phyloP scores from a whole-genome alignment of 2,113 vertebrate species.

The Anguilla rostrata region DNA sequence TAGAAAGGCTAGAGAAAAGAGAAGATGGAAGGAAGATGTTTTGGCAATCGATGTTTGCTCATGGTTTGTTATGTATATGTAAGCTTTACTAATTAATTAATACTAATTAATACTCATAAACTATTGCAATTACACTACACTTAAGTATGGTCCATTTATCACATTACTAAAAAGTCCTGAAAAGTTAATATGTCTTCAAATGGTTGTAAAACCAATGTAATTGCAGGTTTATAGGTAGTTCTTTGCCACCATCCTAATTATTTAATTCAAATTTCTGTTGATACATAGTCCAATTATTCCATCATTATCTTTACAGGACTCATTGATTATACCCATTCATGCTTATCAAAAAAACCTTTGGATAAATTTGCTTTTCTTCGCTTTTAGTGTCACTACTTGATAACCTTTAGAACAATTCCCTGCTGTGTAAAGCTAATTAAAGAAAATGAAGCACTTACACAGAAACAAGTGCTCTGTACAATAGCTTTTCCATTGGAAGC shows the following conservation, averaged over 20 bases:
- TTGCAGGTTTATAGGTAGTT: neutral
- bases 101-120: no score
- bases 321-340: neutral
- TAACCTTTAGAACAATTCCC: slow-evolving; percentile 30
- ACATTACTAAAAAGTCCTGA: no score
- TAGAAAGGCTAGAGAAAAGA: no score
- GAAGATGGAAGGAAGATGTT: no score
- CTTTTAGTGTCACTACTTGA: slow-evolving; percentile 17
- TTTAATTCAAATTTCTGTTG: neutral
- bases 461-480: neutral
- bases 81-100: no score
- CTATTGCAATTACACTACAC: no score
- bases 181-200: neutral
- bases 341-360: neutral
- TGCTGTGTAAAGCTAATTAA: slow-evolving; percentile 22
- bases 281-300: neutral
- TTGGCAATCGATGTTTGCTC: no score
- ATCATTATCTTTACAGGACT: slow-evolving; percentile 6
- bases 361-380: neutral
- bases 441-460: neutral
- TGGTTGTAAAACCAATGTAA: neutral
- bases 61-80: no score
- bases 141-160: no score
- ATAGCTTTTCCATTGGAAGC: slow-evolving; percentile 6
- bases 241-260: neutral